These are phyloP conservation scores for Elmis aenea DNA, from an alignment of 2,888 invertebrate genomes.

Conservation along the genomic window DNA sequence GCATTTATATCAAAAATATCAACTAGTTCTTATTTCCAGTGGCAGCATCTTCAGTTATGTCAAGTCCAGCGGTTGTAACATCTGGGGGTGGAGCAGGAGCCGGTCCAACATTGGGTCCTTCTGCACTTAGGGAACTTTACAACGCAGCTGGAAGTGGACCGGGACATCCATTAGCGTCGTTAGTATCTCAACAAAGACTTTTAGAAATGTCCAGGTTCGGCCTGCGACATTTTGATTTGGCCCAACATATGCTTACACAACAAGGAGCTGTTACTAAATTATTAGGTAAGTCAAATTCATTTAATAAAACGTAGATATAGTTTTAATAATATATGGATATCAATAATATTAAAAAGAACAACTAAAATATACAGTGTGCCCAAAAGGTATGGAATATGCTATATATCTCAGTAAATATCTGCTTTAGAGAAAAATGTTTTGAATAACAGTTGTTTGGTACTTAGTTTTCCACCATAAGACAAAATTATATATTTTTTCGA, in stretches of 20 bases:
- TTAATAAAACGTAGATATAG: too few species aligned
- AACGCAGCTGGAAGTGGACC: conserved; percentile 43
- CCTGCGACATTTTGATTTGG: conserved; percentile 82
- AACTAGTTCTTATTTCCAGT: conserved; percentile 44
- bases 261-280: conserved; percentile 89
- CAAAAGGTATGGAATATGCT: too few species aligned
- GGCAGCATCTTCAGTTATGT: conserved; percentile 54
- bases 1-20: not conserved
- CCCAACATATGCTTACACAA: conserved; percentile 85
- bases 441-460: too few species aligned
- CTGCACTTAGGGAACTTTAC: conserved; percentile 46
- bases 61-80: conserved; percentile 47
- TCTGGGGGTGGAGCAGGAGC: conserved; percentile 36
- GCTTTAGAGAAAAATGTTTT: too few species aligned
- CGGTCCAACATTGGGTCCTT: conserved; percentile 39
- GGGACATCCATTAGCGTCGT: conserved; percentile 63
- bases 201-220: conserved; percentile 77
- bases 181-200: conserved; percentile 73
- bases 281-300: conserved; percentile 71
- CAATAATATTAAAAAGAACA: too few species aligned
- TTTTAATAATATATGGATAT: too few species aligned
- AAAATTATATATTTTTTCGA: too few species aligned
- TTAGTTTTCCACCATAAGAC: too few species aligned
- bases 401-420: too few species aligned
- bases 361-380: too few species aligned